Base-by-base conservation (phyloP, 2,888 invertebrate genomes). In the Spisula solida region DNA sequence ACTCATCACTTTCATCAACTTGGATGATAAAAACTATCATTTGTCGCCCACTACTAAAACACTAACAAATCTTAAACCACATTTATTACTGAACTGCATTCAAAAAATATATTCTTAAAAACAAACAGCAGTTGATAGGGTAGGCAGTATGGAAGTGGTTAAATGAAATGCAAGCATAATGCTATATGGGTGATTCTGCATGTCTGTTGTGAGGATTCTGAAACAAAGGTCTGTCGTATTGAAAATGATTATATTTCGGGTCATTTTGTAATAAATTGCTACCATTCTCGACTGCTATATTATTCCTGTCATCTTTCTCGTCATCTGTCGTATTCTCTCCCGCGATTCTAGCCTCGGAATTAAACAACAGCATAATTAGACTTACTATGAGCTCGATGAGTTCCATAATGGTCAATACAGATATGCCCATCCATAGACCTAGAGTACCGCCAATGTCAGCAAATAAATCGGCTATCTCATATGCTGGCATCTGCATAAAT, bases 361-460 rank as follows among this genome's bases (percentile, higher is more conserved):
- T 94, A 85, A 95, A 95, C 25, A 95, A 85, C 48, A 95, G 89
- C 81, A 94, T 89, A 48, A 94, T 47, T 12, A 95, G 93, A 48
- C 95, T 91, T 0, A 94, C 93, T n/a, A 95, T 85, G 0, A 96
- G 92, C 87, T 95, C 95, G 41, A 95, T 92, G 20, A 96, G 89
- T 89, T 96, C 96, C 95, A 95, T 95, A 55, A 95, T 94, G 12
- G 96, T 96, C 60, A 96, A 88, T 51, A 96, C 95, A 48, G 95
- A 95, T 79, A 95, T 95, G 10, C 96, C 96, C 95, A 95, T 95
- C 96, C 96, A 96, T 41, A 96, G 92, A 10, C 96, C 96, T 47
- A 96, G 90, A 1, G 96, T 95, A 0, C 96, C 96, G 8, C 96
- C 96, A 55, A 96, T 95, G 86, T 96, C 96, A 0, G 95, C 95